phyloP scores from a whole-genome alignment of 2,888 invertebrate genomes.

The Heliconius charithonia region DNA sequence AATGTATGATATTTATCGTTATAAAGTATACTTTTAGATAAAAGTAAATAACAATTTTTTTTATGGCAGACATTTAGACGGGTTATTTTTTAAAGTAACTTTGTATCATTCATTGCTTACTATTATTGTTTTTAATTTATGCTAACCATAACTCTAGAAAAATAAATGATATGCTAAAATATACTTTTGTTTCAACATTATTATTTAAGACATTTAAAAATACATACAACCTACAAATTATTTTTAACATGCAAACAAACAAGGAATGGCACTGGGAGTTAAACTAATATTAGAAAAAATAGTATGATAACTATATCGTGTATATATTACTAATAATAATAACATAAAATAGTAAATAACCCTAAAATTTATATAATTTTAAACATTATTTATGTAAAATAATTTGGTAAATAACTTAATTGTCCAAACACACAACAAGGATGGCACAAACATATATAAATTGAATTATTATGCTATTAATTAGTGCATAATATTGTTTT shows the following conservation, averaged over 20 bases:
- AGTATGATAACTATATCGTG: neutral
- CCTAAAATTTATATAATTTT: neutral
- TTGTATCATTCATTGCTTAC: no score
- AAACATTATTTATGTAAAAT: constrained; percentile 3
- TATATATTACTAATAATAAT: neutral
- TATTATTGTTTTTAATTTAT: neutral
- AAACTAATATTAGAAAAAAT: constrained; percentile 18
- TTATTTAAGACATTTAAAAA: constrained; percentile 4
- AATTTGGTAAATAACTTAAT: constrained; percentile 31
- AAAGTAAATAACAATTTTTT: neutral
- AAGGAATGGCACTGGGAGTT: constrained; percentile 39
- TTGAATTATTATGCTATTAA: neutral
- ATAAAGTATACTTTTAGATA: neutral
- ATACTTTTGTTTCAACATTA: constrained; percentile 14
- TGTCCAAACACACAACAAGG: constrained; percentile 44
- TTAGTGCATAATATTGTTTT: neutral
- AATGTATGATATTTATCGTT: neutral
- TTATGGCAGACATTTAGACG: neutral
- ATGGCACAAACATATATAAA: constrained; percentile 38
- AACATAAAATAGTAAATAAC: neutral
- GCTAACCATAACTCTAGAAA: neutral
- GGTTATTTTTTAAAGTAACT: neutral
- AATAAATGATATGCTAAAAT: constrained; percentile 25
- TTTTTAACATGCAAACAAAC: constrained; percentile 31
- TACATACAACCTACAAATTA: constrained; percentile 7